phyloP scores from a whole-genome alignment of 2,888 invertebrate species.

The Caenorhabditis plicata region DNA sequence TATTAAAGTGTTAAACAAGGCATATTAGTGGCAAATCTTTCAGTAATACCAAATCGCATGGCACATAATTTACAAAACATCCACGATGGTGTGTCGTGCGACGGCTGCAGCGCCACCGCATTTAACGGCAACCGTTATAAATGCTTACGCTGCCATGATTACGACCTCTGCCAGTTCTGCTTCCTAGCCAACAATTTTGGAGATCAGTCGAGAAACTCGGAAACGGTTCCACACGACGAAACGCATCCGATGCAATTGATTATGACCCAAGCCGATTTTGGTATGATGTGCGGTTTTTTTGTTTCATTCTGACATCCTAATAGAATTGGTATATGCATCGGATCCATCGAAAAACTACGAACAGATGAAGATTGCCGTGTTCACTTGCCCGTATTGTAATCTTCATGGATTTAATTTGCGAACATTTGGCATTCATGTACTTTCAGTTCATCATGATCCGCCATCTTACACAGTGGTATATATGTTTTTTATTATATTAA shows the following conservation, averaged over 20 bases:
- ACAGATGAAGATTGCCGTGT: conserved; percentile 76
- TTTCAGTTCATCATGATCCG: conserved; percentile 86
- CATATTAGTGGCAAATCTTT: too few species aligned
- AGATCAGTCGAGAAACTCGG: background rate
- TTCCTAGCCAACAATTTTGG: conserved; percentile 19
- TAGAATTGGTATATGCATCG: conserved; percentile 92
- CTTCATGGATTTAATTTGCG: conserved; percentile 92
- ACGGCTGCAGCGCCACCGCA: conserved; percentile 96
- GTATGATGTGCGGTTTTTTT: conserved; percentile 69
- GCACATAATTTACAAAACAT: too few species aligned
- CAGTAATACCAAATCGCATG: too few species aligned
- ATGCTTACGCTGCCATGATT: conserved; percentile 98
- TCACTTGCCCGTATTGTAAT: conserved; percentile 91
- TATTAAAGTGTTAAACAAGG: too few species aligned
- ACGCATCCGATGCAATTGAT: conserved; percentile 99
- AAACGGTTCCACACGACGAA: conserved; percentile 77
- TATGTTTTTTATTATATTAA: too few species aligned
- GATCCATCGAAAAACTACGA: conserved; percentile 84
- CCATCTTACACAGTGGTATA: conserved; percentile 78
- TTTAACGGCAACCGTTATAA: conserved; percentile 96
- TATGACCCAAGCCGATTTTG: conserved; percentile 91
- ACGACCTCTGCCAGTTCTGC: conserved; percentile 87
- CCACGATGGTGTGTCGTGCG: conserved; percentile 82
- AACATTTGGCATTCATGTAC: conserved; percentile 75
- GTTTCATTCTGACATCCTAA: too few species aligned